phyloP scores from a whole-genome alignment of 2,113 vertebrate genomes.

The Microtus pennsylvanicus region DNA sequence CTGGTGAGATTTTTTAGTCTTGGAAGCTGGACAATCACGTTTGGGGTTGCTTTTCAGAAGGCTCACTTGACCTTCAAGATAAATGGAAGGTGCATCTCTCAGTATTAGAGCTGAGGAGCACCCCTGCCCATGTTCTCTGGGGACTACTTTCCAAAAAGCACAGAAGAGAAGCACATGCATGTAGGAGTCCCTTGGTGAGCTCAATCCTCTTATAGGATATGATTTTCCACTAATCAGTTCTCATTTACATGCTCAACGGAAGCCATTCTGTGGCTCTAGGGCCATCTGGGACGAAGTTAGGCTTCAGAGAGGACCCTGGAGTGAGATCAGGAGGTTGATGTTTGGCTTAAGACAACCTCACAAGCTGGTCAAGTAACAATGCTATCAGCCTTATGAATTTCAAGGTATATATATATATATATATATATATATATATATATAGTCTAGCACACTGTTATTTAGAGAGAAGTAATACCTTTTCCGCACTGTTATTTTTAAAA shows the following conservation, averaged over 20 bases:
- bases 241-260: not conserved
- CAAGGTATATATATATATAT: not conserved
- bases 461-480: conserved; percentile 66
- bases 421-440: no score
- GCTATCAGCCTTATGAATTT: conserved; percentile 38
- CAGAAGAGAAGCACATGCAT: not conserved
- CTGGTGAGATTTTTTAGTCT: not conserved
- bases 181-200: not conserved
- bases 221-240: not conserved
- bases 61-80: not conserved
- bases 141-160: not conserved
- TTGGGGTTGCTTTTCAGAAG: not conserved
- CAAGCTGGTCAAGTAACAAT: not conserved
- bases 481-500: conserved; percentile 70
- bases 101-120: not conserved
- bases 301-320: not conserved
- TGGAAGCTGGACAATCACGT: not conserved
- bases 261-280: not conserved
- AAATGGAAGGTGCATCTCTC: not conserved
- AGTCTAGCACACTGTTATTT: conserved; percentile 45
- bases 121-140: not conserved
- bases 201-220: not conserved
- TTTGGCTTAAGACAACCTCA: not conserved
- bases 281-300: not conserved
- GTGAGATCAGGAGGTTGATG: not conserved